A percentile compares a stretch with the other conserved stretches of the same genome.
Conservation (phyloP, 2,113 vertebrate species). For the Chamaetylas fuelleborni region DNA sequence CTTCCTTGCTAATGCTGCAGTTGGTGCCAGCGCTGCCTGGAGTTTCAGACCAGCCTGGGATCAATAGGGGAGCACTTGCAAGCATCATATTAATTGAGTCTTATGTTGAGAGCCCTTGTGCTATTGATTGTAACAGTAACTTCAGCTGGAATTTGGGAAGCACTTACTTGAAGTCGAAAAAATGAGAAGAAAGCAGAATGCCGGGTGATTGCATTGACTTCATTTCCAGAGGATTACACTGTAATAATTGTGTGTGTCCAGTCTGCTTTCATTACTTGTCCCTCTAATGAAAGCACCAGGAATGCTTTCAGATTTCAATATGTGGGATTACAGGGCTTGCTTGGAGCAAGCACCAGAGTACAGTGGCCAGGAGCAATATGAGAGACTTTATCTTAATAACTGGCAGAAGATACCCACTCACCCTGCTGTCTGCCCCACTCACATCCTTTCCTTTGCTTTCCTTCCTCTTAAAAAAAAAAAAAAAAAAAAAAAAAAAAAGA, state of each 20-base stretch:
- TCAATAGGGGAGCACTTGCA: conserved; percentile 47
- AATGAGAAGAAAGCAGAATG: conserved; percentile 50
- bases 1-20: background rate
- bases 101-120: conserved; percentile 22
- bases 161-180: conserved; percentile 57
- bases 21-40: background rate
- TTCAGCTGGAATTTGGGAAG: conserved; percentile 66
- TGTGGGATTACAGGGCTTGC: background rate
- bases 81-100: conserved; percentile 50
- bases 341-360: background rate
- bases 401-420: background rate
- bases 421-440: conserved; percentile 18
- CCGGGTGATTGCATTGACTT: conserved; percentile 57
- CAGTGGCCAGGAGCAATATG: background rate
- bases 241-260: conserved; percentile 58
- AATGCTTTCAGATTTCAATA: conserved; percentile 35
- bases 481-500: background rate
- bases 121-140: conserved; percentile 60
- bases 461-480: background rate
- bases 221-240: conserved; percentile 56
- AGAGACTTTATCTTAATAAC: conserved; percentile 30
- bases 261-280: conserved; percentile 38
- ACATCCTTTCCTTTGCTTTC: conserved; percentile 26
- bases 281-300: conserved; percentile 22
- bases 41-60: conserved; percentile 20